These are phyloP conservation scores for Prenolepis imparis DNA, from an alignment of 2,888 invertebrate species.

Conservation along the genomic window DNA sequence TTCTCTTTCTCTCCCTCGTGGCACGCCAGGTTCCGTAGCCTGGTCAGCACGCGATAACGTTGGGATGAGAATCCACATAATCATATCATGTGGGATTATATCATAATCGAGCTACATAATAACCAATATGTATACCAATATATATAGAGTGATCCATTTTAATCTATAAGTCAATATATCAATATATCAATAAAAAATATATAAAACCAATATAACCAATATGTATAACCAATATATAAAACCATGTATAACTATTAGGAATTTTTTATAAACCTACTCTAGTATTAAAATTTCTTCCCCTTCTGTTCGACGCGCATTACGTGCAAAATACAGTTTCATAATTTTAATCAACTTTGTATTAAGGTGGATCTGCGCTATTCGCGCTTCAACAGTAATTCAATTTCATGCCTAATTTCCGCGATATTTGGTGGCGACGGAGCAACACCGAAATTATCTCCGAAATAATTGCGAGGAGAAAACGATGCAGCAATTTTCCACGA, in stretches of 20 bases:
- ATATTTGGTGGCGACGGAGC: slow-evolving; percentile 35
- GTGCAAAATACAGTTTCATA: slow-evolving; percentile 13
- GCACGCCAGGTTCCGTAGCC: slow-evolving; percentile 50
- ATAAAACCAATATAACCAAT: too few relatives aligned
- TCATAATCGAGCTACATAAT: too few relatives aligned
- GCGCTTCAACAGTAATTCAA: slow-evolving; percentile 33
- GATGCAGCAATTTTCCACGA: slow-evolving; percentile 42
- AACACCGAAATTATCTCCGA: slow-evolving; percentile 22
- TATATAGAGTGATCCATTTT: too few relatives aligned
- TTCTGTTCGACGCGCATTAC: background rate
- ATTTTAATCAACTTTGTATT: slow-evolving; percentile 41
- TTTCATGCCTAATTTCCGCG: slow-evolving; percentile 47
- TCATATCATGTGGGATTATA: too few relatives aligned
- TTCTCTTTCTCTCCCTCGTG: slow-evolving; percentile 26
- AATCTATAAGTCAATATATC: too few relatives aligned
- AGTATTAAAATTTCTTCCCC: background rate
- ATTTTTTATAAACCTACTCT: background rate
- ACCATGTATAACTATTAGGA: background rate
- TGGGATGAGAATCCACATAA: slow-evolving; percentile 52
- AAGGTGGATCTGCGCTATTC: slow-evolving; percentile 20
- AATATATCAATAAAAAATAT: too few relatives aligned
- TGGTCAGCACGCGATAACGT: slow-evolving; percentile 55
- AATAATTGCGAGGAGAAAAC: slow-evolving; percentile 35
- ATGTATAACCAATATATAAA: too few relatives aligned
- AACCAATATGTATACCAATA: too few relatives aligned